A percentile compares a stretch with the other conserved stretches of the same genome.
Evolutionary conservation across 2,113 vertebrate genomes (phyloP).

Genomic region (Geococcyx californianus): DNA sequence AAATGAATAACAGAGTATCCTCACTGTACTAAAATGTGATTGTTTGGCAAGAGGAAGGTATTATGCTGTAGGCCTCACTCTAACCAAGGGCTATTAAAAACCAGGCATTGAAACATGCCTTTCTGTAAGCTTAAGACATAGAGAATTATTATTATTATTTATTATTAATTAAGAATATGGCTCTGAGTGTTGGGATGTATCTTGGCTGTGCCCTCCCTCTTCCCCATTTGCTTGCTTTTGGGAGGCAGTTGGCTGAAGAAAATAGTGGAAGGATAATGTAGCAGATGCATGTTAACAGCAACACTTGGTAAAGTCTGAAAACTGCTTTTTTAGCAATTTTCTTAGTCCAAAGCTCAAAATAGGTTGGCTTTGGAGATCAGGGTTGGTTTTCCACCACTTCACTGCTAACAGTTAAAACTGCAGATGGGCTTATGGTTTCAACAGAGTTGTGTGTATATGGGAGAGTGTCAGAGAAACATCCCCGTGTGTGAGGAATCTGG

Average conservation of each 20-base stretch:
- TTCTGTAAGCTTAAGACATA: neutral
- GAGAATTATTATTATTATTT: neutral
- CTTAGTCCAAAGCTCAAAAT: neutral
- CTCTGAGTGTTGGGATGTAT: neutral
- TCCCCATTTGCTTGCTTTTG: neutral
- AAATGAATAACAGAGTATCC: neutral
- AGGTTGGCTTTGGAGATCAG: neutral
- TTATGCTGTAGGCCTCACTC: neutral
- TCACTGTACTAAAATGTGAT: neutral
- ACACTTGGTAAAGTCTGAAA: neutral
- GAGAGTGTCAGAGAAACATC: neutral
- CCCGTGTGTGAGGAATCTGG: fast-evolving
- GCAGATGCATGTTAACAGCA: neutral
- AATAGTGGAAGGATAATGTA: neutral
- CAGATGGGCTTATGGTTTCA: neutral
- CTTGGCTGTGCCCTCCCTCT: neutral
- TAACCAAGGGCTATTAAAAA: neutral
- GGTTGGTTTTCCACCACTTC: neutral
- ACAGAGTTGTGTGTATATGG: neutral
- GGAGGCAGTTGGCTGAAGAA: neutral
- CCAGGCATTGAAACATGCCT: neutral
- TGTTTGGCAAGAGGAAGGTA: neutral
- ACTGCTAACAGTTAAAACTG: neutral
- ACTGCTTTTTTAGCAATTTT: neutral
- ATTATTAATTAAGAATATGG: neutral